Conservation (phyloP, 1,140 invertebrate species). For the Eufriesea mexicana region DNA sequence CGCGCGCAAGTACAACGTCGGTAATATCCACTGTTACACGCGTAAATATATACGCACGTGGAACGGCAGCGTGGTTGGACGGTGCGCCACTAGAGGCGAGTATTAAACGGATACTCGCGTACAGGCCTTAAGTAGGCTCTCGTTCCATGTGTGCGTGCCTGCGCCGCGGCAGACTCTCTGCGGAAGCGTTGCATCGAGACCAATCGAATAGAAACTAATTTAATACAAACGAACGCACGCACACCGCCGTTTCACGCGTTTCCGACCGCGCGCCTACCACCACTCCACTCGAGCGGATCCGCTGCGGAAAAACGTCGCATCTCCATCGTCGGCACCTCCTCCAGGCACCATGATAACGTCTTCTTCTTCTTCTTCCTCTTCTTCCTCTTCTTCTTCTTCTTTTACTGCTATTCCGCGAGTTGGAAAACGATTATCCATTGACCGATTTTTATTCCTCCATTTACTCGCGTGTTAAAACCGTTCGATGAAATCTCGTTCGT, state of each 20-base stretch:
- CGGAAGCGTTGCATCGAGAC: constrained; percentile 68
- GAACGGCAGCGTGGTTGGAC: constrained; percentile 31
- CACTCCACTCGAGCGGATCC: background rate
- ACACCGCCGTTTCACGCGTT: constrained; percentile 28
- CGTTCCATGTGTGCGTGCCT: constrained; percentile 40
- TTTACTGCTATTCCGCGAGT: background rate
- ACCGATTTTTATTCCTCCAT: too few relatives aligned
- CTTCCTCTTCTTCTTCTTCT: background rate
- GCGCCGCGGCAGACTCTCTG: constrained; percentile 51
- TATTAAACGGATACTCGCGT: constrained; percentile 69
- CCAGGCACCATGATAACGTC: too few relatives aligned
- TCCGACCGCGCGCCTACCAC: constrained; percentile 3
- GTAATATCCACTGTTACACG: constrained; percentile 46
- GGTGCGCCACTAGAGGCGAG: constrained; percentile 55
- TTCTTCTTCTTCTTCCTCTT: too few relatives aligned
- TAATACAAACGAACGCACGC: constrained; percentile 48
- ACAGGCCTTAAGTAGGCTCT: constrained; percentile 64
- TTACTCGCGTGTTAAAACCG: too few relatives aligned
- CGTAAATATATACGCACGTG: constrained; percentile 24
- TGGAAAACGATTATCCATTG: too few relatives aligned
- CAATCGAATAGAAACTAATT: constrained; percentile 69
- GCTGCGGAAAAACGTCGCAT: background rate
- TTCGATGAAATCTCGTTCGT: too few relatives aligned
- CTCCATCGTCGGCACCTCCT: too few relatives aligned
- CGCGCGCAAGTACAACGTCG: constrained; percentile 55